Base-by-base conservation (phyloP, 2,797 vertebrate genomes). In the Cryptoblepharus egeriae region DNA sequence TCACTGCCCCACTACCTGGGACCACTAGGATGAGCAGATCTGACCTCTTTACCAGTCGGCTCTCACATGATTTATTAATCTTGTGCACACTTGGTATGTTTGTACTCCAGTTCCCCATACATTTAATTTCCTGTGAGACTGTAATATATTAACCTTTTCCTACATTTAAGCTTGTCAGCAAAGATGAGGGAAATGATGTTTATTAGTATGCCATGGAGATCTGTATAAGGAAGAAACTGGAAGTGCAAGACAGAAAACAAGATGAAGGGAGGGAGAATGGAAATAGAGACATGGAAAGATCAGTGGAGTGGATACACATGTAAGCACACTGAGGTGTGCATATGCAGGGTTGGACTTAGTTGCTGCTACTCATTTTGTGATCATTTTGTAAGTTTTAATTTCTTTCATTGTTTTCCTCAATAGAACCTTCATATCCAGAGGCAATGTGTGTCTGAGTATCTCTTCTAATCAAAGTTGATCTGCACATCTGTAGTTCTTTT, bases 91-190 rank as follows among this genome's bases (percentile, higher is more conserved):
- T 22, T 64, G 11, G 39, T 42, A 57, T 81, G 71, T 65, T 67
- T 81, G 71, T 57, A 18, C 72, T 57, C 74, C 28, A 58, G 35
- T 67, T 81, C 49, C 5, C 28, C 37, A 30, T 67, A 58, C n/a
- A 67, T 75, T 80, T 81, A 81, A 75, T 81, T 67, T 81, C 61
- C 80, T 81, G 72, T 58, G 20, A 57, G 45, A 65, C 45, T 55
- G 7, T 67, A 39, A 30, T 57, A 65, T 32, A 55, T 81, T 57
- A 57, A 22, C 60, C 45, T 45, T 9, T 73, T 64, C 37, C 45
- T 69, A 64, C n/a, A 42, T 52, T 60, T 18, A 64, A 8, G 32
- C 39, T 13, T 74, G 61, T 72, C 65, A 57, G 35, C 24, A n/a
- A 81, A 32, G 18, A 61, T 11, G 39, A 24, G 8, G 9, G 63